These are phyloP conservation scores for Scotopteryx bipunctaria DNA, from an alignment of 2,888 invertebrate species.

Conservation along the genomic window DNA sequence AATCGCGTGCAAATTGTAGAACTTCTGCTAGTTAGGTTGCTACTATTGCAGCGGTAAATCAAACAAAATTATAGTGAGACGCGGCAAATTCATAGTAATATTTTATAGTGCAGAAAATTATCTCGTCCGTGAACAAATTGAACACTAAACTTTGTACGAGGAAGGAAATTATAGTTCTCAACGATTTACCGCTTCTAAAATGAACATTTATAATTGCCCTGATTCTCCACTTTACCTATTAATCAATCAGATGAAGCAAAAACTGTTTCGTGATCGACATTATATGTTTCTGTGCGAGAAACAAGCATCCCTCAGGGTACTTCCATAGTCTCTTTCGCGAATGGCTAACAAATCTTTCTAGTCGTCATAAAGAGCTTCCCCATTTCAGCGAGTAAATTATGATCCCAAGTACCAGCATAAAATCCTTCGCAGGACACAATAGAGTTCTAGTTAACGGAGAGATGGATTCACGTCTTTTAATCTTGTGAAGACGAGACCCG, in stretches of 20 bases:
- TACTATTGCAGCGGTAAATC: conserved; percentile 62
- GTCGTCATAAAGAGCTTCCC: neutral
- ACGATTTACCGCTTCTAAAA: conserved; percentile 40
- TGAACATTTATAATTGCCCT: conserved; percentile 31
- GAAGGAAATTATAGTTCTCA: conserved; percentile 42
- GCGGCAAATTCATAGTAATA: conserved; percentile 53
- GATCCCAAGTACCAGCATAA: neutral
- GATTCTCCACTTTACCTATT: conserved; percentile 16
- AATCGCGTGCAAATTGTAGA: conserved; percentile 58
- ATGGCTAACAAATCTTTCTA: neutral
- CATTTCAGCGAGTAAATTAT: conserved; percentile 5
- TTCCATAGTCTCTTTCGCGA: too few species aligned
- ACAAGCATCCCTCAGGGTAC: neutral
- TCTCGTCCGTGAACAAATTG: conserved; percentile 59
- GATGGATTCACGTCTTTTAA: conserved; percentile 13
- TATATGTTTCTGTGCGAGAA: neutral
- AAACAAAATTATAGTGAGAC: conserved; percentile 60
- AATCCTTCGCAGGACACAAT: conserved; percentile 4
- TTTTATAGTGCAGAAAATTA: conserved; percentile 61
- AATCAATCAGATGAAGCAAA: conserved; percentile 17
- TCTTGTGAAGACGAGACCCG: conserved; percentile 6
- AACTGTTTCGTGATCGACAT: neutral
- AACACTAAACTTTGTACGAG: conserved; percentile 38
- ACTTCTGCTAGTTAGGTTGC: conserved; percentile 57
- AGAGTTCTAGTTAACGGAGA: conserved; percentile 5